These are phyloP conservation scores for Trachelus stipa DNA, from an alignment of 2,888 invertebrate genomes.

Conservation along the genomic window DNA sequence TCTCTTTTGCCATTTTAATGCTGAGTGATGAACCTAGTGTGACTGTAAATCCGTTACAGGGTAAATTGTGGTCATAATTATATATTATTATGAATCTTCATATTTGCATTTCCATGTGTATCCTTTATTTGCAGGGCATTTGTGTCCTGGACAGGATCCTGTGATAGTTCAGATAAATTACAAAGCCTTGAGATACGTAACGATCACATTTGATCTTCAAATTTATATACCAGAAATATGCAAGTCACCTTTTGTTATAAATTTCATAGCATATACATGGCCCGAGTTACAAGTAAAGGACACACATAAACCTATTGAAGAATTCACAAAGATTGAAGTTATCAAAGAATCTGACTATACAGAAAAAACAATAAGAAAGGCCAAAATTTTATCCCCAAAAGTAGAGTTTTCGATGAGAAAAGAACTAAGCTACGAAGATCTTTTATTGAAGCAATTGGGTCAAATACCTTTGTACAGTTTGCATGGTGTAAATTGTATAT, in stretches of 20 bases:
- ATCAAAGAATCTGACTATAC: neutral
- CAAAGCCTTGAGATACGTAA: neutral
- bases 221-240: neutral
- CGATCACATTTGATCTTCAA: neutral
- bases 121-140: neutral
- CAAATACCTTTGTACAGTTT: neutral
- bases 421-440: neutral
- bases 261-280: neutral
- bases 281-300: neutral
- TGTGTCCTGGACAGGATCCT: neutral
- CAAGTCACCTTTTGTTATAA: neutral
- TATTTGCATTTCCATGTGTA: neutral
- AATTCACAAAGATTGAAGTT: neutral
- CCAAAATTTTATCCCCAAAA: neutral
- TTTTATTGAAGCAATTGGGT: neutral
- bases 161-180: neutral
- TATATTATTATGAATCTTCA: neutral
- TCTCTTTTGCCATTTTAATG: neutral
- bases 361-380: neutral
- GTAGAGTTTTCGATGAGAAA: neutral
- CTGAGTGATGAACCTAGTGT: neutral
- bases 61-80: neutral
- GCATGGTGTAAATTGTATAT: neutral
- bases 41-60: neutral
- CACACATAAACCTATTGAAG: neutral